These are phyloP conservation scores for Seira sanloemensis DNA, from an alignment of 2,888 invertebrate species.

Conservation along the genomic window DNA sequence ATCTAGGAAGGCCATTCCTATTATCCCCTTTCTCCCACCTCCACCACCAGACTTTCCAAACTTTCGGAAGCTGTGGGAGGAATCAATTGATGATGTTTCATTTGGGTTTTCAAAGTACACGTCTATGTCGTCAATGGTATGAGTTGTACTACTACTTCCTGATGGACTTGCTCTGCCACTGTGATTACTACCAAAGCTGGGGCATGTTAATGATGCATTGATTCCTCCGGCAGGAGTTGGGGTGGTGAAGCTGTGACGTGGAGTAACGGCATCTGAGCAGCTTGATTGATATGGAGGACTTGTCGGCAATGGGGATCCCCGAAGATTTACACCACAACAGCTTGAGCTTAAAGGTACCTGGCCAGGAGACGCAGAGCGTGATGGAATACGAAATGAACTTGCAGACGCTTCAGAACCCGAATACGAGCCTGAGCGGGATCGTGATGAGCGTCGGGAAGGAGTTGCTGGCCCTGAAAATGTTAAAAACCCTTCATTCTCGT, in stretches of 20 bases:
- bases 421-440: slow-evolving; percentile 64
- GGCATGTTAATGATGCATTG: neutral
- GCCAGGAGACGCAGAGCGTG: slow-evolving; percentile 54
- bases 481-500: slow-evolving; percentile 66
- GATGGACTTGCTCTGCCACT: slow-evolving; percentile 27
- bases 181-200: neutral
- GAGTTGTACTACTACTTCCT: slow-evolving; percentile 19
- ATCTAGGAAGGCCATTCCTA: slow-evolving; percentile 27
- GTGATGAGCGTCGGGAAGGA: slow-evolving; percentile 63
- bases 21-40: slow-evolving; percentile 12
- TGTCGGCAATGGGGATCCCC: slow-evolving; percentile 65
- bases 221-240: slow-evolving; percentile 19
- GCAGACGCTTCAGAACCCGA: slow-evolving; percentile 64
- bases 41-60: slow-evolving; percentile 18
- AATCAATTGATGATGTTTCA: slow-evolving; percentile 36
- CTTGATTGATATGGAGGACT: slow-evolving; percentile 70
- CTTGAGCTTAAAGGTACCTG: slow-evolving; percentile 62
- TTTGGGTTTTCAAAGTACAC: slow-evolving; percentile 25
- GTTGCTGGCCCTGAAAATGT: slow-evolving; percentile 66
- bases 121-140: slow-evolving; percentile 23
- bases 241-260: slow-evolving; percentile 53
- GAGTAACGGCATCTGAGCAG: slow-evolving; percentile 29
- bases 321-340: slow-evolving; percentile 68
- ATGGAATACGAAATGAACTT: slow-evolving; percentile 68
- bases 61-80: slow-evolving; percentile 27